Evolutionary conservation across 1,140 invertebrate species (phyloP).

Genomic region (Aphis gossypii): DNA sequence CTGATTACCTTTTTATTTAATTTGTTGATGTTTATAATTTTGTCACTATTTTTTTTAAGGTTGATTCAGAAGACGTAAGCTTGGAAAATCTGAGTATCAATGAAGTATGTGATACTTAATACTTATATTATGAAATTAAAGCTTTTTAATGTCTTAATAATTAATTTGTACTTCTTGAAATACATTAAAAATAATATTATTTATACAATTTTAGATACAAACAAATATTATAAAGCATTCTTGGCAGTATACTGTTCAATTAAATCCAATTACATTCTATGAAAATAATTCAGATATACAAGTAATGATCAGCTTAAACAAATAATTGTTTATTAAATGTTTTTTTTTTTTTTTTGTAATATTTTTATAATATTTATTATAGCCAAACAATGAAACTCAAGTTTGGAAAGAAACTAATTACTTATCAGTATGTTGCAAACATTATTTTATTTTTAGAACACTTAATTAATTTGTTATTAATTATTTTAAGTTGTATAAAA

Average conservation of each 20-base stretch:
- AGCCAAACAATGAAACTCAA: constrained; percentile 49
- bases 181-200: background rate
- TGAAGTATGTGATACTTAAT: background rate
- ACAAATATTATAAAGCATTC: constrained; percentile 50
- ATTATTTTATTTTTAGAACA: background rate
- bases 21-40: background rate
- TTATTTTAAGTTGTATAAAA: constrained; percentile 46
- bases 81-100: constrained; percentile 38
- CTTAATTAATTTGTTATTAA: background rate
- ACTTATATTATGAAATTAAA: background rate
- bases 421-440: constrained; percentile 19
- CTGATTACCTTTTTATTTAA: background rate
- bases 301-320: background rate
- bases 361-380: constrained; percentile 23
- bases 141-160: background rate
- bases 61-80: background rate
- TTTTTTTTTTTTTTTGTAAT: background rate
- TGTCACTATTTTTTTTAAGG: constrained; percentile 4
- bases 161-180: background rate
- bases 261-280: constrained; percentile 53
- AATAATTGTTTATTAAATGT: background rate
- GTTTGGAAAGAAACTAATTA: constrained; percentile 46
- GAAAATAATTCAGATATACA: constrained; percentile 30
- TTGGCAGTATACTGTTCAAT: constrained; percentile 55
- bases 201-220: background rate